Evolutionary conservation across 2,888 invertebrate species (phyloP), one percentile per base, ranked within the genome.

Genomic region (Tetramorium bicarinatum): DNA sequence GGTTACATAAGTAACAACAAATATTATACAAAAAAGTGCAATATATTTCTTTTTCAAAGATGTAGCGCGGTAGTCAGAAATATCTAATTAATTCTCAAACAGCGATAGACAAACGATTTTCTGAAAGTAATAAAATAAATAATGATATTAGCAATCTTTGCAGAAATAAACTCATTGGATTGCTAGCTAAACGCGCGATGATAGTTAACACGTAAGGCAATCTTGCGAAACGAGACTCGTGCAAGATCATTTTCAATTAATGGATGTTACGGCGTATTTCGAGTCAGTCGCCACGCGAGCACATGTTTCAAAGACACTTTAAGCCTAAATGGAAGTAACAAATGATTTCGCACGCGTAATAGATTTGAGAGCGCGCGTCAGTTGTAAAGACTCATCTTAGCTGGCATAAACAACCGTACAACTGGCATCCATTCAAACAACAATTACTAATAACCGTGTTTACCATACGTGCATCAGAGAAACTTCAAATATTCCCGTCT

Each of bases 361-460:
- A 82, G 89, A 86, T 88, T 87, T 62, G 52, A 76, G 54, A 84
- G 29, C 59, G 54, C 59, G 49, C 47, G 34, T 38, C 62, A 34
- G 76, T 82, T 74, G 86, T 81, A 38, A 56, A 85, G 83, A 59
- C 82, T 83, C 75, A 52, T 59, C 59, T 49, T 62, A 59, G 81
- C 66, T 79, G 85, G 83, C 82, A 52, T 9, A 82, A 89, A 87
- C 79, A 83, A 77, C 84, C 71, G 21, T 52, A 54, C 82, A 83
- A 83, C 86, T 91, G 91, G 87, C 90, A 91, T 61, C 62, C 82
- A 83, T 90, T 91, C 91, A 92, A 90, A 79, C 84, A 87, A 90
- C 87, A 90, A 88, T 91, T 86, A 89, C 85, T 88, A 88, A 92
- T 87, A 88, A 86, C 81, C 84, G 29, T 84, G 91, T 91, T 91